Conservation (phyloP, 2,888 invertebrate species). For the Pheosia tremula region DNA sequence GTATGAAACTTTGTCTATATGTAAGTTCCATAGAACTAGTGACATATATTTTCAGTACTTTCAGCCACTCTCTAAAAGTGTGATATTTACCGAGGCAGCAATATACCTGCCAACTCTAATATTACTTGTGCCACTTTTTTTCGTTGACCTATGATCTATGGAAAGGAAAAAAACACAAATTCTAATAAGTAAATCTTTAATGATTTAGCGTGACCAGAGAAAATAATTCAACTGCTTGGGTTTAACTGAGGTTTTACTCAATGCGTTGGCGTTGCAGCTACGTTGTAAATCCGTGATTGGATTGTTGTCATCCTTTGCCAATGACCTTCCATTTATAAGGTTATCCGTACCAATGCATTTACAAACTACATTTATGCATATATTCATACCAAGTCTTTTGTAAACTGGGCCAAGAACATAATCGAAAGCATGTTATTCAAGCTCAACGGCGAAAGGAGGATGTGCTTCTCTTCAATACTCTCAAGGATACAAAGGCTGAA, state of each 20-base stretch:
- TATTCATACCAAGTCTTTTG: slow-evolving; percentile 30
- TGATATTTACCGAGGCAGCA: slow-evolving; percentile 71
- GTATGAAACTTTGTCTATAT: neutral
- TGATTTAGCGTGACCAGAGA: too few species aligned
- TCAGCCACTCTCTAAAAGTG: too few species aligned
- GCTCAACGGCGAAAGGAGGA: slow-evolving; percentile 51
- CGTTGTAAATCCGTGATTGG: slow-evolving; percentile 6
- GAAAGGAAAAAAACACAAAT: neutral
- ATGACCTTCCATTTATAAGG: slow-evolving; percentile 16
- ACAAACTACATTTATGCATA: slow-evolving; percentile 24
- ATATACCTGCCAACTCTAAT: slow-evolving; percentile 68
- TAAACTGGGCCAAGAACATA: slow-evolving; percentile 60
- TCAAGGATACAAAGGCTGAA: slow-evolving; percentile 29
- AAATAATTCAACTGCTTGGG: too few species aligned
- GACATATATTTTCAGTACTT: slow-evolving; percentile 51
- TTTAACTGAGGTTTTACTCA: neutral
- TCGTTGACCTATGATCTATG: slow-evolving; percentile 66
- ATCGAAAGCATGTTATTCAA: slow-evolving; percentile 42
- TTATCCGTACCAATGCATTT: slow-evolving; percentile 18
- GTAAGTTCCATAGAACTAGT: neutral
- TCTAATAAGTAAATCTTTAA: neutral
- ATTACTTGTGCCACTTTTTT: slow-evolving; percentile 64
- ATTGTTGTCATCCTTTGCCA: slow-evolving; percentile 13
- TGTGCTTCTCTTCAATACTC: slow-evolving; percentile 32
- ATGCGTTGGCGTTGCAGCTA: slow-evolving; percentile 1